These are phyloP conservation scores for Drosophila pseudoananassae DNA, from an alignment of 1,140 invertebrate genomes.

Conservation along the genomic window DNA sequence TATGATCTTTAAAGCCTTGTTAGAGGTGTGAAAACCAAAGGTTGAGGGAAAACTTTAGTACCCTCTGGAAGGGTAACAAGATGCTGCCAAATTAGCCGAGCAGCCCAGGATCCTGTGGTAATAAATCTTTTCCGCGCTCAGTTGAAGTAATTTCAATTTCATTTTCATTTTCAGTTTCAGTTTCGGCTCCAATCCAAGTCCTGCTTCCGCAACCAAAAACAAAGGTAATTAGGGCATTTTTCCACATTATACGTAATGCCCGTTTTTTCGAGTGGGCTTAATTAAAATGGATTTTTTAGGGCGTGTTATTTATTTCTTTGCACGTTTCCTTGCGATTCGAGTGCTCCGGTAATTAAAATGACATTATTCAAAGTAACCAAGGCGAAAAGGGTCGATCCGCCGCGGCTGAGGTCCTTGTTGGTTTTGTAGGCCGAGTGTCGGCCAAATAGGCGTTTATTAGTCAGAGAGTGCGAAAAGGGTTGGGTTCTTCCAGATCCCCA, in stretches of 20 bases:
- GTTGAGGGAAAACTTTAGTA: background rate
- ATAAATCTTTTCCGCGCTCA: slow-evolving; percentile 61
- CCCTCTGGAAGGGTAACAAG: background rate
- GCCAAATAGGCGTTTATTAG: slow-evolving; percentile 71
- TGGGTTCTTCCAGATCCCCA: background rate
- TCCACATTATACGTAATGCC: slow-evolving; percentile 10
- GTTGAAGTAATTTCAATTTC: slow-evolving; percentile 66
- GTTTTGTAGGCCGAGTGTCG: slow-evolving; percentile 20
- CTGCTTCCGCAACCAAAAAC: slow-evolving; percentile 39
- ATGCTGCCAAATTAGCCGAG: slow-evolving; percentile 54
- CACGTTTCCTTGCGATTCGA: slow-evolving; percentile 47
- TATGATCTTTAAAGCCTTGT: too few species aligned
- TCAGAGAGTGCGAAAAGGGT: slow-evolving; percentile 33
- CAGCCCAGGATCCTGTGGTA: slow-evolving; percentile 41
- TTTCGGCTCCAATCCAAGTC: slow-evolving; percentile 4
- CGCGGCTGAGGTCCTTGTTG: slow-evolving; percentile 31
- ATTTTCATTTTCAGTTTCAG: slow-evolving; percentile 39
- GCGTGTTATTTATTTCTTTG: slow-evolving; percentile 44
- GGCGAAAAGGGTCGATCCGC: slow-evolving; percentile 46
- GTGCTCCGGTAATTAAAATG: slow-evolving; percentile 80
- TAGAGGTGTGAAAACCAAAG: too few species aligned
- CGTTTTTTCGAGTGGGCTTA: slow-evolving; percentile 43
- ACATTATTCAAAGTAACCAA: slow-evolving; percentile 71
- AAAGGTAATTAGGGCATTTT: slow-evolving; percentile 64
- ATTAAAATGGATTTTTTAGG: slow-evolving; percentile 70